These are phyloP conservation scores for Scaptomyza graminum DNA, from an alignment of 1,140 invertebrate genomes.

Conservation along the genomic window DNA sequence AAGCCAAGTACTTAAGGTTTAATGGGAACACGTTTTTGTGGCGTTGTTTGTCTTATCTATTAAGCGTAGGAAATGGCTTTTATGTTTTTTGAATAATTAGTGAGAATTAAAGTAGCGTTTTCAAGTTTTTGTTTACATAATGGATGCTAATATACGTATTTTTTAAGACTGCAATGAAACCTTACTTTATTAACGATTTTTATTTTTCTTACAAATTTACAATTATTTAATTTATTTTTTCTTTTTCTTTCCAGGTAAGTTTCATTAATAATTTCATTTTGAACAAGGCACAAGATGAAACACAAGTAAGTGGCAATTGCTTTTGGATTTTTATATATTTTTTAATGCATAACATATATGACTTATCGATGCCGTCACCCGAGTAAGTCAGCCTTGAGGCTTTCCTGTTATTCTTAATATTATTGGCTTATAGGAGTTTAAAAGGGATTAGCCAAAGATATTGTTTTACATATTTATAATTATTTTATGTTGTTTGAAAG, in stretches of 20 bases:
- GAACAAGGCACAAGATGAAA: background rate
- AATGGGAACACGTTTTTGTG: conserved; percentile 20
- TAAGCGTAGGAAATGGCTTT: conserved; percentile 6
- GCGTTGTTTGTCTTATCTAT: conserved; percentile 3
- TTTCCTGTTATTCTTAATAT: background rate
- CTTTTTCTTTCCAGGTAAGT: conserved; percentile 62
- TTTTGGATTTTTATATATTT: background rate
- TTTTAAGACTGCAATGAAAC: too few relatives aligned
- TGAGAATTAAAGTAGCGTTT: background rate
- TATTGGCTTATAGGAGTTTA: too few relatives aligned
- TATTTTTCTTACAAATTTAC: too few relatives aligned
- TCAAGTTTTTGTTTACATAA: too few relatives aligned
- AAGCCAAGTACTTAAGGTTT: conserved; percentile 21
- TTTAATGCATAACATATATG: conserved; percentile 17
- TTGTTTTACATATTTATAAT: background rate
- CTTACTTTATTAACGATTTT: too few relatives aligned
- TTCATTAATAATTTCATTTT: background rate
- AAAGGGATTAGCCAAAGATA: background rate
- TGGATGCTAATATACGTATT: too few relatives aligned
- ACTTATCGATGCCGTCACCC: conserved; percentile 32
- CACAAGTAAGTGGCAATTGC: background rate
- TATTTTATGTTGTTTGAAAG: too few relatives aligned
- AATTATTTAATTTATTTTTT: background rate
- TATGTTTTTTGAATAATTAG: conserved; percentile 12
- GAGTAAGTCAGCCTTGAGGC: conserved; percentile 6